phyloP scores from a whole-genome alignment of 2,797 vertebrate species.

The Synanceia verrucosa region DNA sequence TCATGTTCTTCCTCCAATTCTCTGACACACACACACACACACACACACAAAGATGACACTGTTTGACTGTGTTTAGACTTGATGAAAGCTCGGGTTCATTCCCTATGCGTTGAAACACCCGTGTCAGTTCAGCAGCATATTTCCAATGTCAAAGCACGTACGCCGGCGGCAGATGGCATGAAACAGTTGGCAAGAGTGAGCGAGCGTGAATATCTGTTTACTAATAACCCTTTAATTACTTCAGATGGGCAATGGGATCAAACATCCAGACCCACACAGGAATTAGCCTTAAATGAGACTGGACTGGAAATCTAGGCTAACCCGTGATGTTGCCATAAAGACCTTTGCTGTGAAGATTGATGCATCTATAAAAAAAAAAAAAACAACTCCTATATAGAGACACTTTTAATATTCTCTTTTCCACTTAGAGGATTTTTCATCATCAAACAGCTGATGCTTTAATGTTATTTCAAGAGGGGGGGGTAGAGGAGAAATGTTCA shows the following conservation, averaged over 20 bases:
- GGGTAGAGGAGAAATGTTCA: slow-evolving; percentile 1
- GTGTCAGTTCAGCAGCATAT: slow-evolving; percentile 73
- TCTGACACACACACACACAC: slow-evolving; percentile 10
- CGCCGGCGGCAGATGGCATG: slow-evolving; percentile 84
- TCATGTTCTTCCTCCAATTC: slow-evolving; percentile 11
- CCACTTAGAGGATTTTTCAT: slow-evolving; percentile 44
- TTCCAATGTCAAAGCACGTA: slow-evolving; percentile 83
- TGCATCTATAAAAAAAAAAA: slow-evolving; percentile 12
- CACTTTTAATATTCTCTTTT: slow-evolving; percentile 53
- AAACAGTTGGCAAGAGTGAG: slow-evolving; percentile 86
- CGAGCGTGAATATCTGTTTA: slow-evolving; percentile 88
- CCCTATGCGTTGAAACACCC: slow-evolving; percentile 63
- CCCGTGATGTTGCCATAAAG: slow-evolving; percentile 70
- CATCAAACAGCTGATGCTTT: slow-evolving; percentile 48
- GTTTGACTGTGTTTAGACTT: slow-evolving; percentile 77
- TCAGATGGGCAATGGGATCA: slow-evolving; percentile 86
- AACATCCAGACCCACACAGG: slow-evolving; percentile 81
- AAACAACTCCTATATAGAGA: slow-evolving; percentile 16
- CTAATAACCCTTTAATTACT: slow-evolving; percentile 90
- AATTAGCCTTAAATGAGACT: slow-evolving; percentile 82
- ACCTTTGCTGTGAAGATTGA: slow-evolving; percentile 63
- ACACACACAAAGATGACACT: slow-evolving; percentile 59
- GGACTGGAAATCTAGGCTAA: slow-evolving; percentile 68
- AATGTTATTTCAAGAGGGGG: slow-evolving; percentile 25
- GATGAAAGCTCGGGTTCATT: slow-evolving; percentile 72